phyloP scores from a whole-genome alignment of 1,140 invertebrate species.

The Liolophura sinensis region DNA sequence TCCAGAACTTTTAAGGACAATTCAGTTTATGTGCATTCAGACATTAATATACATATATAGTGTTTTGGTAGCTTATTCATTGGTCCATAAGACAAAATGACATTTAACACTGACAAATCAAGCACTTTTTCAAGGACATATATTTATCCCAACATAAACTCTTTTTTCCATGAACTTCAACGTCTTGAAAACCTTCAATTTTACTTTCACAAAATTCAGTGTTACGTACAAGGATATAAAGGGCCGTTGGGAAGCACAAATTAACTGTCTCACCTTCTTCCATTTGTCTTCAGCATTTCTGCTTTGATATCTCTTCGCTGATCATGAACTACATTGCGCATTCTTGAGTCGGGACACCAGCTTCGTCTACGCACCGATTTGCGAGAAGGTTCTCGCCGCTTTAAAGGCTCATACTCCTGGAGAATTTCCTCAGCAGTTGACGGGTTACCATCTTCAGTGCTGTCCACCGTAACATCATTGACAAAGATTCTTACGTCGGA shows the following conservation, averaged over 20 bases:
- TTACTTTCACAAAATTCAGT: too few species aligned
- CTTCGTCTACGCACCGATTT: slow-evolving; percentile 27
- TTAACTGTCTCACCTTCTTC: slow-evolving; percentile 13
- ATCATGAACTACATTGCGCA: slow-evolving; percentile 16
- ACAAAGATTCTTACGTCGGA: slow-evolving; percentile 43
- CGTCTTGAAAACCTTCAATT: too few species aligned
- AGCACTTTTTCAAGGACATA: too few species aligned
- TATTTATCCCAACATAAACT: too few species aligned
- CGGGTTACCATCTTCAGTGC: slow-evolving; percentile 23
- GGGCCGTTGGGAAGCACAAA: background rate
- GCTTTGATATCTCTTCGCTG: slow-evolving; percentile 6
- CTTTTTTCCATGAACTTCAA: too few species aligned
- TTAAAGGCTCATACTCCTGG: slow-evolving; percentile 1
- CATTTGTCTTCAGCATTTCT: slow-evolving; percentile 15
- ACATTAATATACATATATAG: too few species aligned
- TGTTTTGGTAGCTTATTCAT: too few species aligned
- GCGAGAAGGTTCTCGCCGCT: slow-evolving; percentile 7
- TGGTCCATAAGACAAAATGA: too few species aligned
- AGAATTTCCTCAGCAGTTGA: slow-evolving; percentile 1
- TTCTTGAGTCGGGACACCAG: slow-evolving; percentile 29
- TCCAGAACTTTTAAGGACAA: too few species aligned
- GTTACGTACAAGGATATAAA: too few species aligned
- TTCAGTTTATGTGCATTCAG: too few species aligned
- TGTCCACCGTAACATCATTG: slow-evolving; percentile 48
- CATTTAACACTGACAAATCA: too few species aligned